Base-by-base conservation (phyloP, 2,113 vertebrate genomes). In the Thamnophis sirtalis region DNA sequence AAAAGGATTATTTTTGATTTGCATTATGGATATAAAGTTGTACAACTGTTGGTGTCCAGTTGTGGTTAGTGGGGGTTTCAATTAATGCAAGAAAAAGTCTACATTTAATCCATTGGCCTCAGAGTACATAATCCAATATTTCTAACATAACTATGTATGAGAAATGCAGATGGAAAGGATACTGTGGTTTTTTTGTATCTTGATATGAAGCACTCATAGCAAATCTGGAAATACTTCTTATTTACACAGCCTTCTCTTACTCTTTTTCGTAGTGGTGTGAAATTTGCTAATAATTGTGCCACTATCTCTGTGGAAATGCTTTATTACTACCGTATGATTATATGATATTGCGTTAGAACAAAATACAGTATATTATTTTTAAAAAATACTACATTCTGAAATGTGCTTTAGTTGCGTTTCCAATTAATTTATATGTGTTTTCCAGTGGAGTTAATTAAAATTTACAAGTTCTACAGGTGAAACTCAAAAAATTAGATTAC, bases 401-500 rank as follows among this genome's bases (percentile, higher is more conserved):
- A 38, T 85, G n/a, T 85, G 10, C 17, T 24, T 26, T 85, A 54
- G 24, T 94, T 73, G 90, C n/a, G 94, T 89, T 85, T 89, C 49
- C 73, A 93, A 38, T 88, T 93, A 92, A 84, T 92, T 53, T 89
- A 56, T 87, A 89, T 91, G 88, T 91, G 88, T 92, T 88, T 33
- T 84, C 48, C 0, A 26, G 87, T 94, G 91, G 87, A 90, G 80
- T 93, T 93, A 93, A 87, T 93, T 68, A 94, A 92, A 93, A 94
- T 88, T 86, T 85, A 38, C 38, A 88, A 89, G 84, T 92, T 94
- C 92, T 50, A n/a, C n/a, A n/a, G n/a, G n/a, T n/a, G n/a, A n/a
- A n/a, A n/a, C n/a, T n/a, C n/a, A n/a, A n/a, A n/a, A n/a, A n/a
- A n/a, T n/a, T n/a, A n/a, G n/a, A n/a, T n/a, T n/a, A n/a, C n/a